These are phyloP conservation scores for Paradisaea rubra DNA, from an alignment of 2,113 vertebrate species.

Conservation along the genomic window DNA sequence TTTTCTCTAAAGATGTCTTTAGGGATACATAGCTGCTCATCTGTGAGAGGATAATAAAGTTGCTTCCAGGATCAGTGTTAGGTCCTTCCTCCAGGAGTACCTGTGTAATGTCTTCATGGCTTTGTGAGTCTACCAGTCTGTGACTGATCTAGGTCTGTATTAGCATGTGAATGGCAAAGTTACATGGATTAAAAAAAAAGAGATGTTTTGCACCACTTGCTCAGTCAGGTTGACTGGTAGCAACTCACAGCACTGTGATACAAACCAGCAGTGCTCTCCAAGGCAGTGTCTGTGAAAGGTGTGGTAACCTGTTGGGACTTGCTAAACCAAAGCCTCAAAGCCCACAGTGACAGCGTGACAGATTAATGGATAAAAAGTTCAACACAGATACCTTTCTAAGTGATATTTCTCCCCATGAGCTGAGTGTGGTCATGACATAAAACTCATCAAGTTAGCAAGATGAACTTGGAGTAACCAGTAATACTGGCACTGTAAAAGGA, in stretches of 20 bases:
- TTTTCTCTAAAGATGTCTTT: not conserved
- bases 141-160: not conserved
- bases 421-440: rapidly evolving
- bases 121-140: not conserved
- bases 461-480: not conserved
- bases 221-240: not conserved
- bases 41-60: not conserved
- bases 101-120: not conserved
- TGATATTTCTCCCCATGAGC: not conserved
- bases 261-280: not conserved
- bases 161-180: not conserved
- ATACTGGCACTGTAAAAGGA: not conserved
- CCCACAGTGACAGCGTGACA: not conserved
- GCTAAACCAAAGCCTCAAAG: not conserved
- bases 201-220: not conserved
- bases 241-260: rapidly evolving
- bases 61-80: not conserved
- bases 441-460: not conserved
- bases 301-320: not conserved
- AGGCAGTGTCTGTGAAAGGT: not conserved
- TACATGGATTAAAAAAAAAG: not conserved
- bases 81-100: not conserved
- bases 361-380: not conserved
- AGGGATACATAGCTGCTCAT: not conserved
- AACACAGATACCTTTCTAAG: not conserved